Conservation (phyloP, 2,113 vertebrate genomes). For the Cariama cristata region DNA sequence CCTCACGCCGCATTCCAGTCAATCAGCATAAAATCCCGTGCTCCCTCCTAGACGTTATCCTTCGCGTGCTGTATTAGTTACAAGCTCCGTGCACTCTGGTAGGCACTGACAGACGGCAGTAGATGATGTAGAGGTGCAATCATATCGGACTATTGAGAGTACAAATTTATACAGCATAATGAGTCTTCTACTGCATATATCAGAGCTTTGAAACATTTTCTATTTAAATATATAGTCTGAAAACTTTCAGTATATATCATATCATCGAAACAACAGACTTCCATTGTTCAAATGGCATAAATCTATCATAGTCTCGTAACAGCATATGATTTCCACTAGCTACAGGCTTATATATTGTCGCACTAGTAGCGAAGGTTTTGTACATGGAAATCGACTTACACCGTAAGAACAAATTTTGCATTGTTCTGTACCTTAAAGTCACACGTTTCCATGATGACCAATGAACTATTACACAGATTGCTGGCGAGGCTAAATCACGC, state of each 20-base stretch:
- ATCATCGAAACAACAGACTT: constrained; percentile 60
- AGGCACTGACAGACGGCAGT: constrained; percentile 45
- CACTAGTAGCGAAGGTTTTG: background rate
- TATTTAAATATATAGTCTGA: constrained; percentile 37
- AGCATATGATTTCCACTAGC: constrained; percentile 30
- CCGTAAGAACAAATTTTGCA: constrained; percentile 39
- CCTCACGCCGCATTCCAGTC: background rate
- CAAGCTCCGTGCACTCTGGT: background rate
- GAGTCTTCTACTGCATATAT: constrained; percentile 53
- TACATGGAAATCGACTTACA: constrained; percentile 47
- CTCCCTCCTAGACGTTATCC: background rate
- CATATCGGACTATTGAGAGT: background rate
- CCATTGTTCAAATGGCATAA: constrained; percentile 60
- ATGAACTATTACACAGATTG: background rate
- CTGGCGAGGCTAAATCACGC: background rate
- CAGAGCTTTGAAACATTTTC: constrained; percentile 47
- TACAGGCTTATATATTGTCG: constrained; percentile 13
- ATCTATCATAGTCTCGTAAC: constrained; percentile 37
- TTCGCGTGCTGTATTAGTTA: background rate
- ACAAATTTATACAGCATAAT: constrained; percentile 37
- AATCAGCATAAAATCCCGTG: background rate
- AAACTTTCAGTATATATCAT: constrained; percentile 28
- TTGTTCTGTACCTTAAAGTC: constrained; percentile 42
- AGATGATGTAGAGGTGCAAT: constrained; percentile 50
- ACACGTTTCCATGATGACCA: background rate